Evolutionary conservation across 2,113 vertebrate species (phyloP), one percentile per base, ranked within the genome.

Genomic region (Cavia aperea): DNA sequence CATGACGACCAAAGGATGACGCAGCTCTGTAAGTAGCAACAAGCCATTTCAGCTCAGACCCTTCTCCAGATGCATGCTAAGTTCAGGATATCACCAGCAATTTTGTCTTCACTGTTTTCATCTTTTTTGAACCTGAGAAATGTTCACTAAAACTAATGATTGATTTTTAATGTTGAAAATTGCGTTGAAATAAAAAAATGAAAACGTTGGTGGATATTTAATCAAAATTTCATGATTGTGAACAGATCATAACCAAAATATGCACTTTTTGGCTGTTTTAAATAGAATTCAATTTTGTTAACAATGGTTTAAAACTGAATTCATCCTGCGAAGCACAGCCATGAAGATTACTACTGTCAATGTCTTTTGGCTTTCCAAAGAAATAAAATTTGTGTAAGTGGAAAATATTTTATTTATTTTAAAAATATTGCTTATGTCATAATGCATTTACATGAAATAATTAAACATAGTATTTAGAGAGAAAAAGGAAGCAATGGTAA

Each of bases 221-320:
- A 62, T 88, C 49, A 86, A 60, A 36, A 62, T 73, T 66, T 78
- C 49, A 62, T 70, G 18, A 90, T 91, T 78, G 39, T 73, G 33
- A 88, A 92, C 65, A 26, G 11, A 16, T 86, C 14, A n/a, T 75
- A 23, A 86, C 15, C 66, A 72, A 3, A 51, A 29, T 82, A 81
- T 49, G 81, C 29, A 89, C 49, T 72, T 23, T 39, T 43, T 75
- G 12, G 90, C 9, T 60, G 10, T 43, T 66, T 72, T 66, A 14
- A 94, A 54, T 88, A n/a, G 86, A 92, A 85, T 81, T 77, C 21
- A 66, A 18, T 13, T 92, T 86, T 36, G 15, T 93, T 72, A 78
- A 10, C 6, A 77, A 66, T 46, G 8, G 81, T 70, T 15, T 9
- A 39, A 88, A 92, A 82, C 29, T 81, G 3, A 88, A 70, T 58